phyloP scores from a whole-genome alignment of 2,797 vertebrate genomes.

The Myotis pilosus region DNA sequence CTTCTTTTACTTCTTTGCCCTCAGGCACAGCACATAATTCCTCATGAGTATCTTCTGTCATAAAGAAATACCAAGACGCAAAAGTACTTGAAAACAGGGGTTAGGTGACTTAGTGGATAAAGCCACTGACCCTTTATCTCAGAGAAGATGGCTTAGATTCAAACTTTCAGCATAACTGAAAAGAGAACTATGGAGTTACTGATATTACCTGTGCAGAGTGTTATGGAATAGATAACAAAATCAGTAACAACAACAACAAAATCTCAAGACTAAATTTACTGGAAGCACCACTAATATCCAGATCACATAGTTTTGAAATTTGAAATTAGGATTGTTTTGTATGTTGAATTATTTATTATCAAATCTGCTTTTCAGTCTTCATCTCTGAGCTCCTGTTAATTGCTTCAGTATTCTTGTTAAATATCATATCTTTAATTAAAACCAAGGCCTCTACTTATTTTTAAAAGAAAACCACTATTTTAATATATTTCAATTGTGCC shows the following conservation, averaged over 20 bases:
- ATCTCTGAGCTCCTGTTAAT: slow-evolving; percentile 12
- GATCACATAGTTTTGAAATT: not conserved
- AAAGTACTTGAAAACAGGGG: slow-evolving; percentile 51
- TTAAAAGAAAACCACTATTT: slow-evolving; percentile 4
- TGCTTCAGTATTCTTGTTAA: slow-evolving; percentile 56
- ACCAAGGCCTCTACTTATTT: not conserved
- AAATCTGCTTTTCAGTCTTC: not conserved
- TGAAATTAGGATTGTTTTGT: slow-evolving; percentile 5
- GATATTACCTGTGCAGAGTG: slow-evolving; percentile 31
- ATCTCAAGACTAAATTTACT: slow-evolving; percentile 9
- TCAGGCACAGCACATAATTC: slow-evolving; percentile 47
- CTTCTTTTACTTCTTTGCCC: slow-evolving; percentile 21
- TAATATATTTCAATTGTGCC: not conserved
- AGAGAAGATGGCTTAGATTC: slow-evolving; percentile 69
- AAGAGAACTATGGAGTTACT: slow-evolving; percentile 61
- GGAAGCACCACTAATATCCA: not conserved
- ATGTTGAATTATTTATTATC: slow-evolving; percentile 34
- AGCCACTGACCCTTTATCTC: slow-evolving; percentile 69
- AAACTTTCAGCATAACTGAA: slow-evolving; percentile 59
- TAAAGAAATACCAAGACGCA: slow-evolving; percentile 44
- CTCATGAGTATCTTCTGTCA: slow-evolving; percentile 67
- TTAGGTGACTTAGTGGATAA: slow-evolving; percentile 73
- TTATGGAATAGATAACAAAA: slow-evolving; percentile 45
- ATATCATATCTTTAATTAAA: slow-evolving; percentile 19
- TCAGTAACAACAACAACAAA: not conserved